A percentile compares a stretch with the other conserved stretches of the same genome.
Evolutionary conservation across 2,888 invertebrate species (phyloP).

Genomic region (Melieria omissa): DNA sequence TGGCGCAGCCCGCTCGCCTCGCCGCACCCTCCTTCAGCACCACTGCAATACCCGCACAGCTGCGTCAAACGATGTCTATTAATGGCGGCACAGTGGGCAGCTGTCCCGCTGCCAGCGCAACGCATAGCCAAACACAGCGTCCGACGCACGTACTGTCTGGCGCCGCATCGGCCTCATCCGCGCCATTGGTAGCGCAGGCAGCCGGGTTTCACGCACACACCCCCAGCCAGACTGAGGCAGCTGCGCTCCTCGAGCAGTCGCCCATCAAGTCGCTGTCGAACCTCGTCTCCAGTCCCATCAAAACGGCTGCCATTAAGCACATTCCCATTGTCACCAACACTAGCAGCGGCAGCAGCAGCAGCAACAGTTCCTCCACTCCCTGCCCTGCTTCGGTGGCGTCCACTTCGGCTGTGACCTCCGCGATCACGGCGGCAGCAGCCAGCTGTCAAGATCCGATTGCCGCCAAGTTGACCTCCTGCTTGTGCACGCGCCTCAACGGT

Average conservation of each 20-base stretch:
- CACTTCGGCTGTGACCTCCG: conserved; percentile 29
- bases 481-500: conserved; percentile 63
- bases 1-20: conserved; percentile 51
- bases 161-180: conserved; percentile 8
- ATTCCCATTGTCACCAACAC: conserved; percentile 51
- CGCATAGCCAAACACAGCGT: conserved; percentile 31
- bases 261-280: conserved; percentile 75
- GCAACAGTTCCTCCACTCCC: conserved; percentile 27
- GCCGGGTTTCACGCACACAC: background rate
- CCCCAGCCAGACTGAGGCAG: background rate
- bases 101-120: conserved; percentile 23
- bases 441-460: conserved; percentile 65
- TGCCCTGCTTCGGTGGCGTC: conserved; percentile 37
- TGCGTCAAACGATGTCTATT: too few relatives aligned
- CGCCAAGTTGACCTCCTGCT: conserved; percentile 67
- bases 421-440: conserved; percentile 35
- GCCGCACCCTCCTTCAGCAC: conserved; percentile 30
- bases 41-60: background rate
- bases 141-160: conserved; percentile 8
- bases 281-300: conserved; percentile 70
- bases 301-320: conserved; percentile 63
- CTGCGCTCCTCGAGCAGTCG: conserved; percentile 66
- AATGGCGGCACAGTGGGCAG: conserved; percentile 5
- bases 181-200: background rate
- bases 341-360: conserved; percentile 32